These are phyloP conservation scores for Helicoverpa armigera DNA, from an alignment of 1,140 invertebrate species.

Conservation along the genomic window DNA sequence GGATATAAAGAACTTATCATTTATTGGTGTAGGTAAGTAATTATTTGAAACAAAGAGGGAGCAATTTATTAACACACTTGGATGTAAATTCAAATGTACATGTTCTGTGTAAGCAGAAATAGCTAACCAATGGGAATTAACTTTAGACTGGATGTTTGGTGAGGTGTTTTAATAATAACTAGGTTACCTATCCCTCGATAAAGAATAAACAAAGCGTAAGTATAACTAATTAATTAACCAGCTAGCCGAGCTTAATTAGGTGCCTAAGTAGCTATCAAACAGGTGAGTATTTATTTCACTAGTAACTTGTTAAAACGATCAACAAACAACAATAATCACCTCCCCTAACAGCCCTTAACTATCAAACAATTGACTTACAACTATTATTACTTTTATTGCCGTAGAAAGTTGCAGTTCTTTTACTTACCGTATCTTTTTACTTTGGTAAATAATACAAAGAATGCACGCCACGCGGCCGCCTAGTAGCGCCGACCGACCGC, in stretches of 20 bases:
- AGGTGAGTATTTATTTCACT: not conserved
- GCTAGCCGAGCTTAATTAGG: too few species aligned
- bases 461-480: conserved; percentile 62
- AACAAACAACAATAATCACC: not conserved
- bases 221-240: not conserved
- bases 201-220: too few species aligned
- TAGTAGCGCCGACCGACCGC: conserved; percentile 55
- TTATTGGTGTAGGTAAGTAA: too few species aligned
- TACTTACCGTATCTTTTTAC: conserved; percentile 6
- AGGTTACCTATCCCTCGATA: not conserved
- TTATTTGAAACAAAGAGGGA: too few species aligned
- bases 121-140: too few species aligned
- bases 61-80: too few species aligned
- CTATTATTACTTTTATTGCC: not conserved
- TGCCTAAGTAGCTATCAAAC: too few species aligned
- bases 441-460: conserved; percentile 59
- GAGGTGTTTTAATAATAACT: not conserved
- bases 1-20: not conserved
- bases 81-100: too few species aligned
- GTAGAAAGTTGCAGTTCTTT: conserved; percentile 15
- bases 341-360: too few species aligned
- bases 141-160: too few species aligned
- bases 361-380: not conserved
- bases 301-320: not conserved
- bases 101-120: too few species aligned